phyloP scores from a whole-genome alignment of 2,888 invertebrate species.

The Synanthedon vespiformis region DNA sequence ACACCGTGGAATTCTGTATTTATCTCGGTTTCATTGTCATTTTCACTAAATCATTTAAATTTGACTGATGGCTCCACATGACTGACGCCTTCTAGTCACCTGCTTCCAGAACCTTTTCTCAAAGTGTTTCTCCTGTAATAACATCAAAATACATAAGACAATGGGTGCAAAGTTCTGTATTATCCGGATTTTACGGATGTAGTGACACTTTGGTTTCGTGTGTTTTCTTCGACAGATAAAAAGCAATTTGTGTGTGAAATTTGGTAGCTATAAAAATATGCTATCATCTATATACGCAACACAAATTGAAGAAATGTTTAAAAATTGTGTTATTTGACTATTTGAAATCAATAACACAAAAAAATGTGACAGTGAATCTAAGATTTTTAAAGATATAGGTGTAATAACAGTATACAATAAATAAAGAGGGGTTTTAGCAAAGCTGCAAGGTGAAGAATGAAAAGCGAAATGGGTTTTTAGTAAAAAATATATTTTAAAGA shows the following conservation, averaged over 20 bases:
- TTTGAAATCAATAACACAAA: background rate
- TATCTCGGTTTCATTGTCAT: constrained; percentile 6
- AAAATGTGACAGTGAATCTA: background rate
- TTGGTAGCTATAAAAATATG: background rate
- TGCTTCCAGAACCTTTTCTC: constrained; percentile 86
- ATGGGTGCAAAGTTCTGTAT: background rate
- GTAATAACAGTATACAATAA: background rate
- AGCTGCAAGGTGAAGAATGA: constrained; percentile 55
- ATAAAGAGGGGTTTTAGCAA: constrained; percentile 7
- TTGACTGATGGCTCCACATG: constrained; percentile 61
- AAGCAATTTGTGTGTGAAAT: too few relatives aligned
- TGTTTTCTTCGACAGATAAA: too few relatives aligned
- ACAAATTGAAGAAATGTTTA: background rate
- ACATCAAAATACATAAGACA: background rate
- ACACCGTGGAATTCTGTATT: constrained; percentile 18
- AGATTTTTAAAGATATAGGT: background rate
- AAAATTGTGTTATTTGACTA: too few relatives aligned
- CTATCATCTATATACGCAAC: background rate
- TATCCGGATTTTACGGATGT: too few relatives aligned
- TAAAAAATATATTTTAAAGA: constrained; percentile 63
- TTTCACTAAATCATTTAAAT: constrained; percentile 24
- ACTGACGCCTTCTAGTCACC: constrained; percentile 77
- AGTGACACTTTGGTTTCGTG: too few relatives aligned
- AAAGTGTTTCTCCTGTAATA: constrained; percentile 78
- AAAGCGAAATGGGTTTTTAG: constrained; percentile 58